Percentiles rank a stretch among this genome's conserved stretches.
Evolutionary conservation across 2,888 invertebrate species (phyloP).

Genomic region (Chirona hameri): DNA sequence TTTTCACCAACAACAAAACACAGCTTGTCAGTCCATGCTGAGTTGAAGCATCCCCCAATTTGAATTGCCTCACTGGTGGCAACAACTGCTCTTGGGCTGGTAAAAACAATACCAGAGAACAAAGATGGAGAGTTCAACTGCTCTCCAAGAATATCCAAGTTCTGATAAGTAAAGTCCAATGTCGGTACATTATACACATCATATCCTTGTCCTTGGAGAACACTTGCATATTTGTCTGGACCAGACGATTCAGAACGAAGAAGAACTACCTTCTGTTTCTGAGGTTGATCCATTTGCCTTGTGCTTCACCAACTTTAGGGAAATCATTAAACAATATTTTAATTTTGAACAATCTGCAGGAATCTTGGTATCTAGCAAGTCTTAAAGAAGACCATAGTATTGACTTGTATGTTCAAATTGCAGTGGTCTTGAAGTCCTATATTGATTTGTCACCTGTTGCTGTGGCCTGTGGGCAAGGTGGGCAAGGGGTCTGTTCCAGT

Average conservation of each 20-base stretch:
- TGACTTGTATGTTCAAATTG: too few species aligned
- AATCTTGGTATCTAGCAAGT: too few species aligned
- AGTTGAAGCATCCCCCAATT: background rate
- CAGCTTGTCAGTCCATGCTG: background rate
- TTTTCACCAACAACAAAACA: constrained; percentile 3
- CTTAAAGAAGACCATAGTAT: too few species aligned
- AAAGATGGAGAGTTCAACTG: background rate
- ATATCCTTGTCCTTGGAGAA: background rate
- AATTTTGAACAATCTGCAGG: too few species aligned
- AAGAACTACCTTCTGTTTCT: background rate
- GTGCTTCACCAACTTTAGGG: too few species aligned
- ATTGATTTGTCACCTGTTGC: too few species aligned
- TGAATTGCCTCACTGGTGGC: background rate
- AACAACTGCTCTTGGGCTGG: background rate
- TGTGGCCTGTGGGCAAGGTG: too few species aligned
- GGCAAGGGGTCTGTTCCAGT: too few species aligned
- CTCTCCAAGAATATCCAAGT: background rate
- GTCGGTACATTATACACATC: background rate
- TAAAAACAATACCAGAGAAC: background rate
- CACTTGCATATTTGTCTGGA: background rate
- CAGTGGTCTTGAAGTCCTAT: too few species aligned
- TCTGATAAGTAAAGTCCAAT: background rate
- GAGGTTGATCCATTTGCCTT: too few species aligned
- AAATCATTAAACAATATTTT: too few species aligned
- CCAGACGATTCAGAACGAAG: background rate